These are phyloP conservation scores for Sceloporus tristichus DNA, from an alignment of 2,113 vertebrate species.

Conservation along the genomic window DNA sequence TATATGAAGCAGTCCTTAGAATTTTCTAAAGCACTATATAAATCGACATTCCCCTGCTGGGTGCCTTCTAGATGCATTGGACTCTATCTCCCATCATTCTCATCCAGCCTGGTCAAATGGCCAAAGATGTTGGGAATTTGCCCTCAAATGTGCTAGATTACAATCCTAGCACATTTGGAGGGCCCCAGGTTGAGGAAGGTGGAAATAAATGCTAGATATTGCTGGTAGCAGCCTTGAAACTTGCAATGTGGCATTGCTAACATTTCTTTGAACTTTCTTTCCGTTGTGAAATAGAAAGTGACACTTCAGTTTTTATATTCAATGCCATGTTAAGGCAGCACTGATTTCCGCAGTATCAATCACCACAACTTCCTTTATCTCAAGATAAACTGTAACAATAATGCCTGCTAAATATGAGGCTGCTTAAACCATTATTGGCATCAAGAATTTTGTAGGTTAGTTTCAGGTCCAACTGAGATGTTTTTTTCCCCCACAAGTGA, in stretches of 20 bases:
- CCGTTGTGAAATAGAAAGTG: fast-evolving
- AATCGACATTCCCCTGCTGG: neutral
- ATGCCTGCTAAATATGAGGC: neutral
- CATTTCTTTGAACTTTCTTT: neutral
- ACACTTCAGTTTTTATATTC: fast-evolving
- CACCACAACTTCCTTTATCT: no score
- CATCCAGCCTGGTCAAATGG: no score
- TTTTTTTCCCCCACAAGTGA: neutral
- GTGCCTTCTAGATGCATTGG: no score
- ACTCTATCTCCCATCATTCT: no score
- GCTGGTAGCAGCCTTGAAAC: neutral
- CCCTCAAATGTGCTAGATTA: no score
- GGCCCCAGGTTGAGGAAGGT: neutral
- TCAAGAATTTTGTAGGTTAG: neutral
- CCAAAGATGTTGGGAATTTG: no score
- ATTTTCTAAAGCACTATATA: neutral
- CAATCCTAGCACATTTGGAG: no score
- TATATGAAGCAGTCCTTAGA: no score
- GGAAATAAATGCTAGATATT: no score
- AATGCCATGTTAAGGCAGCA: fast-evolving
- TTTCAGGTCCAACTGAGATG: no score
- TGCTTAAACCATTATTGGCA: fast-evolving
- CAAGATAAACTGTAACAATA: neutral
- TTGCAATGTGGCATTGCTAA: neutral
- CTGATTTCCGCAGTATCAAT: neutral